Evolutionary conservation across 2,888 invertebrate species (phyloP), one percentile per base, ranked within the genome.

Genomic region (Podabrus alpinus): DNA sequence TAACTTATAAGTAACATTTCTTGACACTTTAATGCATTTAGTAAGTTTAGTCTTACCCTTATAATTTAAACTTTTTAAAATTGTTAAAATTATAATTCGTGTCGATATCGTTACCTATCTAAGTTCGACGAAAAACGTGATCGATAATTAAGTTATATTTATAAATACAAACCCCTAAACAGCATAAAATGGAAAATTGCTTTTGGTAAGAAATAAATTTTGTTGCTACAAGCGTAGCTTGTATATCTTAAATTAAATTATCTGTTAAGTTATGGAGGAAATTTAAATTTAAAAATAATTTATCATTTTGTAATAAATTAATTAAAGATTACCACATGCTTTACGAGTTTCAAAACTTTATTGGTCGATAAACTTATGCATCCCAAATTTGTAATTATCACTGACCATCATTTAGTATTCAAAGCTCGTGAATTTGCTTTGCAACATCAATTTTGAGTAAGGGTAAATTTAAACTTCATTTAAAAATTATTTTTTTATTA

Each of bases 211-310:
- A 45, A 45, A 45, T 45, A 45, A 45, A 45, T 45, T 45, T n/a
- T 45, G 45, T 45, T 45, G n/a, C 45, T 45, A 45, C 45, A 45
- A 45, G 45, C 45, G 45, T 45, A 45, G 45, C 45, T 45, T 45
- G 45, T 45, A 45, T 45, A 45, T n/a, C 13, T 64, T 64, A 64
- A 64, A 64, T 64, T 64, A 64, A 64, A 64, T 64, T 64, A 19
- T 15, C 19, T 61, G 16, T 61, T 13, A 61, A 61, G n/a, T 61
- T 61, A 61, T 9, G 62, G 21, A 13, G 62, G 21, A 64, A 64
- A 21, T n/a, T 64, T n/a, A 64, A 64, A 64, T 64, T 64, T 64
- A 21, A 64, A 64, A 64, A 64, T 21, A 17, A 64, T 64, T 64
- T 19, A 64, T 64, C 19, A n/a, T 13, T 11, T 64, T 21, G 61